Conservation (phyloP, 1,140 invertebrate genomes). For the Conopomorpha cramerella region DNA sequence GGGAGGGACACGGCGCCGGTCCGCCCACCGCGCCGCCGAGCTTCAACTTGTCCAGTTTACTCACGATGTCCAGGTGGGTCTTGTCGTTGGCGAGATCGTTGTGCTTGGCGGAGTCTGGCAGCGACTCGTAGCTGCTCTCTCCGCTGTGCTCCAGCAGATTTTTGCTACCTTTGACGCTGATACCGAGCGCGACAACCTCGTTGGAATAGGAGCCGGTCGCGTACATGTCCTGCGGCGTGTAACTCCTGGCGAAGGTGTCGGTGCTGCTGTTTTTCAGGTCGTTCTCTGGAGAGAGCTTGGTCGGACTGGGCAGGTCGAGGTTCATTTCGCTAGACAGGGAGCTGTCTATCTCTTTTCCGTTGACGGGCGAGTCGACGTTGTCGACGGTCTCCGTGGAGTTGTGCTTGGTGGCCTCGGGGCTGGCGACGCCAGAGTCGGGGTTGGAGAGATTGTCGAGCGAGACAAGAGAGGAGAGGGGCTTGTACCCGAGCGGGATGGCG, state of each 20-base stretch:
- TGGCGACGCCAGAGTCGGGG: slow-evolving; percentile 61
- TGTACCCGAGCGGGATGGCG: slow-evolving; percentile 39
- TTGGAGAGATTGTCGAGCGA: slow-evolving; percentile 47
- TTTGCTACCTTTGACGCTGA: slow-evolving; percentile 30
- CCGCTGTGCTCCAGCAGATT: slow-evolving; percentile 33
- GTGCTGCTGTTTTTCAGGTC: slow-evolving; percentile 43
- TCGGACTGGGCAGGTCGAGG: slow-evolving; percentile 55
- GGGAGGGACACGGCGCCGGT: slow-evolving; percentile 12
- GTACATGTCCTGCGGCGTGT: slow-evolving; percentile 43
- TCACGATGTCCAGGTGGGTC: slow-evolving; percentile 19
- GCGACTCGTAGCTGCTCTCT: slow-evolving; percentile 30
- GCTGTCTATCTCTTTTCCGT: slow-evolving; percentile 46
- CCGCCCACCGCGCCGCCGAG: slow-evolving; percentile 18
- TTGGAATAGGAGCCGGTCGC: no score
- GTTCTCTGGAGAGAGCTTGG: slow-evolving; percentile 20
- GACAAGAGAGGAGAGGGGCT: slow-evolving; percentile 28
- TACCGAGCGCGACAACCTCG: slow-evolving; percentile 33
- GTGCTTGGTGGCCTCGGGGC: slow-evolving; percentile 59
- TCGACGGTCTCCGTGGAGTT: slow-evolving; percentile 55
- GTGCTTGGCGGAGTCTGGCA: slow-evolving; percentile 13
- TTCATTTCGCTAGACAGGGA: slow-evolving; percentile 62
- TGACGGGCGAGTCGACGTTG: slow-evolving; percentile 47
- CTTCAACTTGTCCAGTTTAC: slow-evolving; percentile 27
- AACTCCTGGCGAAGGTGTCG: slow-evolving; percentile 56
- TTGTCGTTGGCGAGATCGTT: slow-evolving; percentile 14